Percentiles rank a stretch among this genome's conserved stretches.
Conservation (phyloP, 2,888 invertebrate species). For the Ormyrus thymus region DNA sequence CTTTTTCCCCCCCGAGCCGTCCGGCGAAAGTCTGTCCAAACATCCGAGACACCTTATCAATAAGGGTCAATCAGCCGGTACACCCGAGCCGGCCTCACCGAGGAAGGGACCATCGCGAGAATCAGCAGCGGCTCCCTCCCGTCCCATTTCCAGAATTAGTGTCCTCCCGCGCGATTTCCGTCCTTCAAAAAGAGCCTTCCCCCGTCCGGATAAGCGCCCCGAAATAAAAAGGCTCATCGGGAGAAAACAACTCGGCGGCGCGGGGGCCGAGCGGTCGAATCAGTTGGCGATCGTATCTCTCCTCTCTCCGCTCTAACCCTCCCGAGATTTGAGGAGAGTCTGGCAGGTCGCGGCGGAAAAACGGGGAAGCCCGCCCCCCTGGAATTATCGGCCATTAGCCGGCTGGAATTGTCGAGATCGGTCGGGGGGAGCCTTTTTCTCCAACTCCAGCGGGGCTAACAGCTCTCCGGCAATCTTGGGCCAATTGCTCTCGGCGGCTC, state of each 20-base stretch:
- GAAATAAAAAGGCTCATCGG: constrained; percentile 3
- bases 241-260: neutral
- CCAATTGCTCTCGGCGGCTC: constrained; percentile 28
- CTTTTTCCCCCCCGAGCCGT: constrained; percentile 1
- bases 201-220: constrained; percentile 28
- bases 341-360: no score
- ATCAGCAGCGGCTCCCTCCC: neutral
- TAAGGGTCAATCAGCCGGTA: neutral
- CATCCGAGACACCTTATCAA: constrained; percentile 25
- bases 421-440: constrained; percentile 8
- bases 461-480: constrained; percentile 40
- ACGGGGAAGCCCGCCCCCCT: constrained; percentile 43
- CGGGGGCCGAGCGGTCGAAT: constrained; percentile 35
- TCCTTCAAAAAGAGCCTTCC: neutral
- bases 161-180: no score
- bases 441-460: constrained; percentile 27
- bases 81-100: no score
- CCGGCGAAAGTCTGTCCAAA: constrained; percentile 2
- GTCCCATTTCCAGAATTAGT: neutral
- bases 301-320: no score
- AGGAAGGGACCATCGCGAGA: neutral
- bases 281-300: constrained; percentile 52
- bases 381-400: constrained; percentile 63
- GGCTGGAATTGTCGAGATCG: constrained; percentile 59
- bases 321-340: no score